Percentiles rank a stretch among this genome's conserved stretches.
phyloP scores from a whole-genome alignment of 1,140 invertebrate species.

The Ceratoteleas bidentatus region DNA sequence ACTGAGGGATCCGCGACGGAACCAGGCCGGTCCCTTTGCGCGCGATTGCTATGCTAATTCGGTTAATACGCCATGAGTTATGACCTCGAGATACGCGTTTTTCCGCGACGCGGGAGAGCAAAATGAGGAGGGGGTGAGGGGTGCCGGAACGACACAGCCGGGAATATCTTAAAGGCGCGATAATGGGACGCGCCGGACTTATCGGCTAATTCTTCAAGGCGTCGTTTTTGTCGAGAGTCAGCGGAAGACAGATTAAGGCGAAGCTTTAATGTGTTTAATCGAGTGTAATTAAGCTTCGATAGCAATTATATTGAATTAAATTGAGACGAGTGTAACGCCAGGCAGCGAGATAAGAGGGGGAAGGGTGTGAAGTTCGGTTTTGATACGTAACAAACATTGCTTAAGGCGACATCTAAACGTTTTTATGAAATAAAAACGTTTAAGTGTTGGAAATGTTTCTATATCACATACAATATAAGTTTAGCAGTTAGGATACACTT shows the following conservation, averaged over 20 bases:
- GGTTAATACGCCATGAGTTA: slow-evolving; percentile 76
- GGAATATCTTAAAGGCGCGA: slow-evolving; percentile 69
- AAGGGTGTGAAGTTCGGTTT: no score
- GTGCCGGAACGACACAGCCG: slow-evolving; percentile 38
- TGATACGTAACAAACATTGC: no score
- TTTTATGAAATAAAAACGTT: no score
- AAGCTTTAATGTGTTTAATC: slow-evolving; percentile 20
- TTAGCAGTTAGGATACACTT: no score
- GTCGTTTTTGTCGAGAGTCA: slow-evolving; percentile 8
- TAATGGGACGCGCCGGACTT: slow-evolving; percentile 68
- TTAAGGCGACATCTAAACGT: no score
- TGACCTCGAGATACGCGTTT: slow-evolving; percentile 39
- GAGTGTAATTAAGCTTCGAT: slow-evolving; percentile 41
- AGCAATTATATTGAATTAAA: slow-evolving; percentile 19
- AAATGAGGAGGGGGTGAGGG: slow-evolving; percentile 18
- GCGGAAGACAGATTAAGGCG: slow-evolving; percentile 23
- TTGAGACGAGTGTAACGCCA: no score
- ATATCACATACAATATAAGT: no score
- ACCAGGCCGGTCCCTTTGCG: slow-evolving; percentile 50
- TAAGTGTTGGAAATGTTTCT: no score
- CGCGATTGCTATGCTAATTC: slow-evolving; percentile 76
- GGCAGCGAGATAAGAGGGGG: no score
- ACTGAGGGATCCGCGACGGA: slow-evolving; percentile 60
- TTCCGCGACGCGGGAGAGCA: slow-evolving; percentile 65
- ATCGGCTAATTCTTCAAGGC: slow-evolving; percentile 16